Evolutionary conservation across 1,140 invertebrate species (phyloP).

Genomic region (Brachystomella parvula): DNA sequence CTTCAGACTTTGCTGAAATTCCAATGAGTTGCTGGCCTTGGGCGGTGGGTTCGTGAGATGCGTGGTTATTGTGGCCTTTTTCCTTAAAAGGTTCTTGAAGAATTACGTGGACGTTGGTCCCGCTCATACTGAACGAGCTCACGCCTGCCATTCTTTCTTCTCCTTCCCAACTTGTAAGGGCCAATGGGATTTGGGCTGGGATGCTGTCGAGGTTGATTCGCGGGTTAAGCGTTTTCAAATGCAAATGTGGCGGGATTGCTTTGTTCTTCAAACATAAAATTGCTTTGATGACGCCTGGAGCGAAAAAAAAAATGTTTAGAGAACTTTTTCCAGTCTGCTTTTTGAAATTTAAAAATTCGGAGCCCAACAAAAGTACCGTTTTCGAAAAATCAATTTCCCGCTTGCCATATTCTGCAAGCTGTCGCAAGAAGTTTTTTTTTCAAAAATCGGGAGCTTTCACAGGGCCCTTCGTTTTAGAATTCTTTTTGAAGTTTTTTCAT

Average conservation of each 20-base stretch:
- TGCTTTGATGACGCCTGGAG: conserved; percentile 13
- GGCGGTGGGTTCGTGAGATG: background rate
- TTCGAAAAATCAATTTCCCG: background rate
- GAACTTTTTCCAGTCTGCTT: background rate
- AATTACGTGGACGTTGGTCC: conserved; percentile 29
- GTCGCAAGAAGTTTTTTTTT: background rate
- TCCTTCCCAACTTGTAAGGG: conserved; percentile 2
- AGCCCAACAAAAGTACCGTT: background rate
- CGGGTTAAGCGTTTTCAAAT: conserved; percentile 16
- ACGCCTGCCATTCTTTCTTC: conserved; percentile 16
- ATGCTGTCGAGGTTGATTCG: conserved; percentile 15
- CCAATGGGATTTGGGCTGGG: conserved; percentile 18
- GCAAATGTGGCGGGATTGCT: conserved; percentile 18
- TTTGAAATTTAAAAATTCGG: background rate
- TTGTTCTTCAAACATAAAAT: conserved; percentile 17
- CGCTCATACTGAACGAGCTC: conserved; percentile 29
- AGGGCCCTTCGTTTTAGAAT: background rate
- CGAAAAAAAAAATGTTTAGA: background rate
- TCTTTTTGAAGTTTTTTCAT: background rate
- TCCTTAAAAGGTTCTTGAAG: conserved; percentile 19
- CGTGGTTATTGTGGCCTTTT: background rate
- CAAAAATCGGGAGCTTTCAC: background rate
- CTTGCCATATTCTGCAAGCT: conserved; percentile 1
- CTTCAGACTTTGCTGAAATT: conserved; percentile 25
- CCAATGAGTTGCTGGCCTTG: background rate